Base-by-base conservation (phyloP, 2,113 vertebrate genomes). In the Actinemys pallida region DNA sequence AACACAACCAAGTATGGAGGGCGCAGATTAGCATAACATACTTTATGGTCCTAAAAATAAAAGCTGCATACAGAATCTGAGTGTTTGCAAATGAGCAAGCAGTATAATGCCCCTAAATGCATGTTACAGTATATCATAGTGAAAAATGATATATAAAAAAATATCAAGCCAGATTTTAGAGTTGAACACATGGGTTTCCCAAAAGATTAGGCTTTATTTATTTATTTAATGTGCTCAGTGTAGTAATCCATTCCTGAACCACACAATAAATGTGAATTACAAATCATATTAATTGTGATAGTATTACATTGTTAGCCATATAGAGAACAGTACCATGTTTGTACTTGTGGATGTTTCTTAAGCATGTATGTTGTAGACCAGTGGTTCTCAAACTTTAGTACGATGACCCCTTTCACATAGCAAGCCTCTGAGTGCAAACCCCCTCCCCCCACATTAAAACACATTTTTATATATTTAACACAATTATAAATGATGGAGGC, bases 231-330 rank as follows among this genome's bases (percentile, higher is more conserved):
- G 94, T 94, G 6, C 11, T 16, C 25, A 39, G 3, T 56, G 31
- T 29, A 82, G 56, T 13, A 91, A 86, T 76, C 62, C 27, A 35
- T 81, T 93, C 72, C 52, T 72, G 35, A 86, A 56, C 17, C 47
- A 88, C 62, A 82, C 3, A 76, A 53, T 83, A 89, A 54, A 95
- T 62, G 27, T 84, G 80, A 94, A 82, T 92, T 89, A 89, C 11
- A 65, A 79, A n/a, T 88, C 42, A 20, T 17, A 47, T 53, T 90
- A 35, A 88, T 59, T 88, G 31, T 89, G 49, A 82, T 78, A 86
- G 24, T 65, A 13, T 39, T 89, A 20, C 39, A 75, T 12, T 75
- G 39, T 75, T 12, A 75, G 69, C 27, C 85, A 59, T 16, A 56
- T 49, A 65, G 84, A 39, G 45, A 94, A 81, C 6, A n/a, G 1